phyloP scores from a whole-genome alignment of 2,888 invertebrate genomes.

The Cinara cedri region DNA sequence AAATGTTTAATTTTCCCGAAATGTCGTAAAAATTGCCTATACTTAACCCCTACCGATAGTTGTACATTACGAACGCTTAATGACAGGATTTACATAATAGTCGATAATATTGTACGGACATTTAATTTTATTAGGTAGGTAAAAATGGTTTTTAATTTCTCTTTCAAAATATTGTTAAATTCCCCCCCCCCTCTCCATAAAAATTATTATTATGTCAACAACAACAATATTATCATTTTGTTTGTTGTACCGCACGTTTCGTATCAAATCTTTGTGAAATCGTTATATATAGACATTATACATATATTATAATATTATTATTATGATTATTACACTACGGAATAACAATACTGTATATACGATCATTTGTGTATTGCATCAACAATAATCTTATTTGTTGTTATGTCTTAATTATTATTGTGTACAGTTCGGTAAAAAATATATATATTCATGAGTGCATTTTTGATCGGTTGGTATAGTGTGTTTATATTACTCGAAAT shows the following conservation, averaged over 20 bases:
- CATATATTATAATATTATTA: no score
- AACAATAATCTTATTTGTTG: no score
- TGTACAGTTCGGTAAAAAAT: neutral
- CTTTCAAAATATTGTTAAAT: no score
- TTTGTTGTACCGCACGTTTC: neutral
- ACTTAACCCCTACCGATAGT: no score
- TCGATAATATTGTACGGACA: neutral
- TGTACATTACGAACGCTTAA: no score
- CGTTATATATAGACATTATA: neutral
- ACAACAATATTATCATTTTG: neutral
- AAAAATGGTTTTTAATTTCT: neutral
- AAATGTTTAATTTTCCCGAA: no score
- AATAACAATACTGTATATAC: neutral
- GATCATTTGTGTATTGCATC: no score
- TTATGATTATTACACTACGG: neutral
- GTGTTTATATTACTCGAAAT: no score
- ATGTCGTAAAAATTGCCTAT: no score
- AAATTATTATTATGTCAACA: constrained; percentile 15
- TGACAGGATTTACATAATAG: constrained; percentile 36
- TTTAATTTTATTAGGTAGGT: no score
- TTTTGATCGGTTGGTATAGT: neutral
- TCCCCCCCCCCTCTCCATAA: no score
- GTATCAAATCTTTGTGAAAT: neutral
- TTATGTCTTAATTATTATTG: neutral
- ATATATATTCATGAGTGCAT: neutral